A percentile compares a stretch with the other conserved stretches of the same genome.
phyloP scores from a whole-genome alignment of 2,113 vertebrate genomes.

The Crocuta crocuta region DNA sequence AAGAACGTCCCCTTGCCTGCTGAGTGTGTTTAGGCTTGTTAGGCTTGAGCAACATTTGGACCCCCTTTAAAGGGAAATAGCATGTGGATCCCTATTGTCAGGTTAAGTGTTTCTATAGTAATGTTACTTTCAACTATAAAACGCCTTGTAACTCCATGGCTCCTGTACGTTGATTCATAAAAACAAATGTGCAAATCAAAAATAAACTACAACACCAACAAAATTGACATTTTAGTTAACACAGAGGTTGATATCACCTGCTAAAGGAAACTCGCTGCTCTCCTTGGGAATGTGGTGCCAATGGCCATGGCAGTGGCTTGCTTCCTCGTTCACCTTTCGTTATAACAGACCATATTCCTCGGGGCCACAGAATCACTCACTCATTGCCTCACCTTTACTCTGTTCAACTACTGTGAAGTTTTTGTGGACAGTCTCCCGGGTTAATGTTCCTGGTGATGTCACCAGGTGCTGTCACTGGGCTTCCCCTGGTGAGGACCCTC shows the following conservation, averaged over 20 bases:
- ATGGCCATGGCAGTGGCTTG: fast-evolving
- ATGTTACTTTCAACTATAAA: neutral
- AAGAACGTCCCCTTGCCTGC: neutral
- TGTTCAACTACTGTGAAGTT: neutral
- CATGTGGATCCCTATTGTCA: neutral
- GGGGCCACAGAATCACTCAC: no score
- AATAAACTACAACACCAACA: neutral
- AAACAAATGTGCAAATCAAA: neutral
- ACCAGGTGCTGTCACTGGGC: neutral
- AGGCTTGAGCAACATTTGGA: neutral
- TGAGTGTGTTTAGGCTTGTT: neutral
- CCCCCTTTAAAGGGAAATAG: neutral
- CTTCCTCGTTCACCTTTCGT: neutral
- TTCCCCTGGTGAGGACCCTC: neutral
- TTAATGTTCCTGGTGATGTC: neutral
- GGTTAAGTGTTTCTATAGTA: neutral
- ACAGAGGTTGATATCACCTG: neutral
- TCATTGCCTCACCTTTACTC: neutral
- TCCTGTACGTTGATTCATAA: neutral
- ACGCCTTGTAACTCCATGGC: neutral
- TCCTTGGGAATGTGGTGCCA: fast-evolving
- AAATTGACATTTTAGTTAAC: neutral
- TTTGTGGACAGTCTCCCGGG: neutral
- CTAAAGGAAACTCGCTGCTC: neutral
- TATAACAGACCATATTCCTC: fast-evolving